Conservation (phyloP, 2,797 vertebrate species). For the Rhincodon typus region DNA sequence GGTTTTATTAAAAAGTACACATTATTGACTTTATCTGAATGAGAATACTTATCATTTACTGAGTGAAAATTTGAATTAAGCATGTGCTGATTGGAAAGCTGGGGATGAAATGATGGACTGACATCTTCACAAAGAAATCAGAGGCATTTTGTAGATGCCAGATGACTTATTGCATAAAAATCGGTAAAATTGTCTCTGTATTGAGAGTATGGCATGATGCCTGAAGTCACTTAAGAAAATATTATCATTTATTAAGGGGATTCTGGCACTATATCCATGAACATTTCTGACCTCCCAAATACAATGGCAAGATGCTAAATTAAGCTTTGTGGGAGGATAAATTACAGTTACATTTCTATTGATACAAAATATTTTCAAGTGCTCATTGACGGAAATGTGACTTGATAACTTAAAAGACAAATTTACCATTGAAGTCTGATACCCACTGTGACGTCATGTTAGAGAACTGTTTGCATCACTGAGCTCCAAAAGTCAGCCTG, state of each 20-base stretch:
- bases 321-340: neutral
- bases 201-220: neutral
- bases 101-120: neutral
- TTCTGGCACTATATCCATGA: neutral
- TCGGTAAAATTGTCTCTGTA: neutral
- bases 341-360: neutral
- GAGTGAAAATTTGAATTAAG: neutral
- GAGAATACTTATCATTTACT: neutral
- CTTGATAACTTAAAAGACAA: too few relatives aligned
- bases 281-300: neutral
- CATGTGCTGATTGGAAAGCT: neutral
- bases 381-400: neutral
- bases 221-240: conserved; percentile 1
- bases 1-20: neutral
- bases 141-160: neutral
- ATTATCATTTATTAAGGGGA: neutral
- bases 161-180: neutral
- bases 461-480: neutral
- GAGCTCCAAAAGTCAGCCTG: neutral
- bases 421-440: neutral
- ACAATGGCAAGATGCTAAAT: neutral
- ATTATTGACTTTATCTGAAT: neutral
- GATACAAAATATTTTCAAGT: neutral
- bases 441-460: neutral
- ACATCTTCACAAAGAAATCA: neutral